These are phyloP conservation scores for Brachyhypopomus gauderio DNA, from an alignment of 2,113 vertebrate species.

Conservation along the genomic window DNA sequence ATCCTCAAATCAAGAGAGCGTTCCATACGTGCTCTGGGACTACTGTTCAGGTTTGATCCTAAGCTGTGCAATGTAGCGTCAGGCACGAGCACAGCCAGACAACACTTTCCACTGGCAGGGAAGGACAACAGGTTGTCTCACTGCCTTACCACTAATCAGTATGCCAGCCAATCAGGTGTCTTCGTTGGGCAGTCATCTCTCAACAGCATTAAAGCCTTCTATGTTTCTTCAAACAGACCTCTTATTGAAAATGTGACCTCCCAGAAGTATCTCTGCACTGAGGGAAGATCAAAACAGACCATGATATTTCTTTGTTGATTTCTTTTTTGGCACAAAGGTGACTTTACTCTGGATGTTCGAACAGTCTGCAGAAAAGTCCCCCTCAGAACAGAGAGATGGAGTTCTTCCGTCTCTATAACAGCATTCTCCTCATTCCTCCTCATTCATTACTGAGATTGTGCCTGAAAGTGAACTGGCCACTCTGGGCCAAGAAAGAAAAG, in stretches of 20 bases:
- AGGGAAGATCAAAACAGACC: background rate
- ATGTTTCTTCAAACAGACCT: background rate
- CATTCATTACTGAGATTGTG: constrained; percentile 6
- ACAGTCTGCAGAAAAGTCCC: background rate
- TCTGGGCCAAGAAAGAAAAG: background rate
- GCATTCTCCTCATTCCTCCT: background rate
- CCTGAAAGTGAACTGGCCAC: background rate
- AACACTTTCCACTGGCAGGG: too few relatives aligned
- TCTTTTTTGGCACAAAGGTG: background rate
- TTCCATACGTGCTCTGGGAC: background rate
- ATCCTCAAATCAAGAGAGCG: background rate
- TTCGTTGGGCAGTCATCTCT: background rate
- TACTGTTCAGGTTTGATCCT: background rate
- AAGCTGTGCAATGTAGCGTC: background rate
- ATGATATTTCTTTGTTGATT: background rate
- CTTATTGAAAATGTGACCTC: background rate
- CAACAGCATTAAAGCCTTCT: background rate
- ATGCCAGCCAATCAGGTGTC: too few relatives aligned
- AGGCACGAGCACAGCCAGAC: background rate
- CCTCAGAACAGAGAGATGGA: too few relatives aligned
- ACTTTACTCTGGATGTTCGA: background rate
- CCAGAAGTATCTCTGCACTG: background rate
- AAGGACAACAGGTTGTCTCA: too few relatives aligned
- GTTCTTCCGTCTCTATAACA: background rate
- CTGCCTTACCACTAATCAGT: too few relatives aligned